Base-by-base conservation (phyloP, 2,113 vertebrate species). In the Hippocampus guttulatus region DNA sequence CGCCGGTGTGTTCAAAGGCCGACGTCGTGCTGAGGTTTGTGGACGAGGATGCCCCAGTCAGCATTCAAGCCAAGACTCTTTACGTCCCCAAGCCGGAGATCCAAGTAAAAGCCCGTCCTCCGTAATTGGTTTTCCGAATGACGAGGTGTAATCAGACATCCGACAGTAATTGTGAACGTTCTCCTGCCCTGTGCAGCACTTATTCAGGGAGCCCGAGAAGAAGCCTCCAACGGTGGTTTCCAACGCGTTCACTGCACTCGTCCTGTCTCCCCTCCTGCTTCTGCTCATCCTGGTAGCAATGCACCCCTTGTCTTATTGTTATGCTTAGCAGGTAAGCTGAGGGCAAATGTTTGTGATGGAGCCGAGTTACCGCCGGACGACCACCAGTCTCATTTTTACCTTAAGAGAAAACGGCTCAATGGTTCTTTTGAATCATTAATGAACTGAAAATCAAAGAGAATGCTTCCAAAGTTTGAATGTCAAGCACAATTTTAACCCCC, bases 161-260 rank as follows among this genome's bases (percentile, higher is more conserved):
- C 0, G 40, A 3, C 40, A 63, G 33, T 11, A 20, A 21, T 66
- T 61, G 57, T 43, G 45, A 62, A 9, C 40, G 1, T 16, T 75
- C 8, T 0, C 11, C 21, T 77, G n/a, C 89, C 89, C 66, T 88
- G 69, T 83, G 74, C 87, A 99, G 97, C 97, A 99, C 78, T 92
- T 97, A 84, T 99, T 99, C 89, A 93, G 97, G 8, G 96, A 99
- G 74, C 97, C 97, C 20, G 97, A 99, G 91, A 99, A 99, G 91
- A 97, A 96, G 81, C 97, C 97, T 55, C 94, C 96, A 64, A 96
- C 93, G 0, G 94, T 96, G 77, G 96, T 99, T 10, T 99, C 97
- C 5, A 99, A 95, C 75, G 90, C 97, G 5, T 99, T 99, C 91
- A 99, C 97, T 0, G 97, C 95, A 0, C 70, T 99, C 62, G 88